Percentiles rank a stretch among this genome's conserved stretches.
Conservation (phyloP, 2,113 vertebrate species). For the Limanda limanda region DNA sequence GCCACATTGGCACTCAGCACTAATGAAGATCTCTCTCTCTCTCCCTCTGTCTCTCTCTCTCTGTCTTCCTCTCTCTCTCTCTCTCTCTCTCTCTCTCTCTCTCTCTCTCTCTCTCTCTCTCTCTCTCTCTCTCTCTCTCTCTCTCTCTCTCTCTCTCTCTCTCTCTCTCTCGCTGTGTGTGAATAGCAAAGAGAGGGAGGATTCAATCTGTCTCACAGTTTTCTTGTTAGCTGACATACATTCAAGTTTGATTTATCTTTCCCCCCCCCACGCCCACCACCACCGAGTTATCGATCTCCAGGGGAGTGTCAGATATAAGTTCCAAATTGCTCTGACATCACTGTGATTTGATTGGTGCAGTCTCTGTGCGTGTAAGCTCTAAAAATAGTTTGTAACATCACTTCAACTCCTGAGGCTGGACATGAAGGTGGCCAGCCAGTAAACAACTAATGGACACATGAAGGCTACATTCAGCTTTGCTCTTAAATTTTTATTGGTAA, state of each 20-base stretch:
- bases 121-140: no score
- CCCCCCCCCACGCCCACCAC: background rate
- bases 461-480: no score
- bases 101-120: no score
- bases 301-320: background rate
- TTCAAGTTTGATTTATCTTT: slow-evolving; percentile 14
- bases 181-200: slow-evolving; percentile 1
- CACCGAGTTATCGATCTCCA: background rate
- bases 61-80: background rate
- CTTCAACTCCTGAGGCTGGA: background rate
- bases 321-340: background rate
- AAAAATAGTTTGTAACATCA: slow-evolving; percentile 1
- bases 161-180: background rate
- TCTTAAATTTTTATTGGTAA: no score
- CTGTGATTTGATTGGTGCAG: slow-evolving; percentile 6
- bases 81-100: no score
- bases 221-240: slow-evolving; percentile 9
- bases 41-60: background rate
- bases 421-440: no score
- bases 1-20: slow-evolving; percentile 58
- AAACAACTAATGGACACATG: no score
- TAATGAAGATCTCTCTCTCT: slow-evolving; percentile 57
- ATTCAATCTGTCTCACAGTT: background rate
- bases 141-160: no score
- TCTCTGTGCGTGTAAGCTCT: background rate